Evolutionary conservation across 2,888 invertebrate species (phyloP).

Genomic region (Drosophila pseudotalamancana): DNA sequence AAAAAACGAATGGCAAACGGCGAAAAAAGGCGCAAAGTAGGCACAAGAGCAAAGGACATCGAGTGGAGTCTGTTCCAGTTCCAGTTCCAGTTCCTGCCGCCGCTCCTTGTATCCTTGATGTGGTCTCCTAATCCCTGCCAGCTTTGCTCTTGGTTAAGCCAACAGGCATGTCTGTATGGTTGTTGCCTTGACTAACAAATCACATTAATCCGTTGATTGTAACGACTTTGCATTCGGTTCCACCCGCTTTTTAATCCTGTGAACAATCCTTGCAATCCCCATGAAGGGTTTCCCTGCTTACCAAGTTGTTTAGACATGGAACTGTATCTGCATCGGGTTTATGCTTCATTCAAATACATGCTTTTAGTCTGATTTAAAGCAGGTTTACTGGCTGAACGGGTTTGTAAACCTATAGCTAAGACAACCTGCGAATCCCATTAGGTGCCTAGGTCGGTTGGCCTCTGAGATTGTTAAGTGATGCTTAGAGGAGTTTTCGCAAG

Average conservation of each 20-base stretch:
- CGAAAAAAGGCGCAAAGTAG: constrained; percentile 15
- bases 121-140: constrained; percentile 37
- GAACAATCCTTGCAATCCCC: neutral
- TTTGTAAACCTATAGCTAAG: too few species aligned
- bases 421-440: too few species aligned
- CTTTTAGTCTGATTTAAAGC: too few species aligned
- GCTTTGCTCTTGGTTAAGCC: constrained; percentile 17
- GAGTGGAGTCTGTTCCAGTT: too few species aligned
- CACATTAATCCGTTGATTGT: constrained; percentile 58
- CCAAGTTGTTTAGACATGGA: too few species aligned
- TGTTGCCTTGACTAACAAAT: constrained; percentile 48
- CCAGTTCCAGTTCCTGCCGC: neutral
- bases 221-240: constrained; percentile 26
- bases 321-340: too few species aligned
- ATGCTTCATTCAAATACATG: too few species aligned
- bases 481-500: too few species aligned
- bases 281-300: too few species aligned
- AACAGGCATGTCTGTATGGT: constrained; percentile 13
- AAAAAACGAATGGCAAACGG: constrained; percentile 26
- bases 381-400: too few species aligned
- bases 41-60: neutral
- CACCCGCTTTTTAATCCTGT: constrained; percentile 3
- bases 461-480: too few species aligned
- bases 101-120: constrained; percentile 21
- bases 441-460: too few species aligned